Conservation (phyloP, 2,113 vertebrate genomes). For the Zapus hudsonius region DNA sequence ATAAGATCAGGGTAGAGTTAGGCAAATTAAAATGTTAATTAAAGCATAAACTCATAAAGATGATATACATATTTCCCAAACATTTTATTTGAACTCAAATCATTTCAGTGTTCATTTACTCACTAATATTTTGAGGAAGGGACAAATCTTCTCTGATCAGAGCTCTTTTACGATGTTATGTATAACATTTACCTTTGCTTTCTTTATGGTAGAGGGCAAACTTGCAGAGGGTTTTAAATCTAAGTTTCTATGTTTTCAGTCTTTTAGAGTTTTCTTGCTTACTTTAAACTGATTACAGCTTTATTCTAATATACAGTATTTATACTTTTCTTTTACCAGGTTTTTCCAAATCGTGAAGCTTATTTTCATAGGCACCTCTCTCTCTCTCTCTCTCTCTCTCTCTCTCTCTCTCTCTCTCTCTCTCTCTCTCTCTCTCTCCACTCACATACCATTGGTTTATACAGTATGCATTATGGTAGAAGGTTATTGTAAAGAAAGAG, state of each 20-base stretch:
- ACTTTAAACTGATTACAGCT: not conserved
- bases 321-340: not conserved
- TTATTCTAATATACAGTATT: not conserved
- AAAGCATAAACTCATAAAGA: slow-evolving; percentile 24
- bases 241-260: slow-evolving; percentile 12
- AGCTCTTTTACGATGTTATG: not conserved
- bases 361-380: not conserved
- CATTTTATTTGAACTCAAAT: slow-evolving; percentile 24
- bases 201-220: not conserved
- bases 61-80: not conserved
- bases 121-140: slow-evolving; percentile 1
- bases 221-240: not conserved
- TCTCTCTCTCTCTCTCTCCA: not conserved
- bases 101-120: not conserved
- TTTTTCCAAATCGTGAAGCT: slow-evolving; percentile 20
- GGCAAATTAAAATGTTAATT: slow-evolving; percentile 36
- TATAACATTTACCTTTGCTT: not conserved
- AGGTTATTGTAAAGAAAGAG: not conserved
- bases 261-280: not conserved
- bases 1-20: not conserved
- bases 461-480: not conserved
- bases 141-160: not conserved
- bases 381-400: not conserved
- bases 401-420: slow-evolving; percentile 1
- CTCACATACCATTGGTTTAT: not conserved